Conservation (phyloP, 2,888 invertebrate species). For the Lordiphosa andalusiaca region DNA sequence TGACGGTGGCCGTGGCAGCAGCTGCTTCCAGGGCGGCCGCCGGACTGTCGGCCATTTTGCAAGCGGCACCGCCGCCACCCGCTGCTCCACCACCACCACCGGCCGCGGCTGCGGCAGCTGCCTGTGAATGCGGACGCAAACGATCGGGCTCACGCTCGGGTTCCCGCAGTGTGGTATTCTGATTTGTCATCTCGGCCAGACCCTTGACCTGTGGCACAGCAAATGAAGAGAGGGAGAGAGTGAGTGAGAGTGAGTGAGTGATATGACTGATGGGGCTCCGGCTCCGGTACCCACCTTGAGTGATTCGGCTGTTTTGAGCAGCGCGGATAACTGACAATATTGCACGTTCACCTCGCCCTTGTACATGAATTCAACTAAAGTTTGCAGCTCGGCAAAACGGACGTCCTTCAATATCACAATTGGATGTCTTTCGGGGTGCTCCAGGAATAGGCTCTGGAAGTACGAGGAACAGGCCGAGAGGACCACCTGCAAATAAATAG, state of each 20-base stretch:
- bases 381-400: slow-evolving; percentile 92
- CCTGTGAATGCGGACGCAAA: slow-evolving; percentile 80
- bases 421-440: slow-evolving; percentile 95
- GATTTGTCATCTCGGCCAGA: slow-evolving; percentile 94
- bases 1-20: slow-evolving; percentile 64
- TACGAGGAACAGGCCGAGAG: slow-evolving; percentile 97
- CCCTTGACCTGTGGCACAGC: slow-evolving; percentile 85
- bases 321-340: slow-evolving; percentile 94
- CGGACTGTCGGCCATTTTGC: slow-evolving; percentile 58
- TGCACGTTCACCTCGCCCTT: slow-evolving; percentile 97
- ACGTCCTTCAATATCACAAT: slow-evolving; percentile 97
- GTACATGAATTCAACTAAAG: slow-evolving; percentile 97
- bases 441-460: slow-evolving; percentile 95
- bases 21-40: slow-evolving; percentile 78
- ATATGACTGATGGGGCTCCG: too few species aligned
- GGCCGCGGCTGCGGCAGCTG: slow-evolving; percentile 48
- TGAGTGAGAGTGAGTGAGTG: background rate
- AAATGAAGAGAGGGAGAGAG: background rate
- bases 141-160: slow-evolving; percentile 81
- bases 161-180: slow-evolving; percentile 83
- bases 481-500: slow-evolving; percentile 85
- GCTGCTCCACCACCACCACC: slow-evolving; percentile 1
- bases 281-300: slow-evolving; percentile 84
- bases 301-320: slow-evolving; percentile 95
- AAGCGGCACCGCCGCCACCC: slow-evolving; percentile 51